Evolutionary conservation across 2,113 vertebrate genomes (phyloP).

Genomic region (Sterrhoptilus dennistouni): DNA sequence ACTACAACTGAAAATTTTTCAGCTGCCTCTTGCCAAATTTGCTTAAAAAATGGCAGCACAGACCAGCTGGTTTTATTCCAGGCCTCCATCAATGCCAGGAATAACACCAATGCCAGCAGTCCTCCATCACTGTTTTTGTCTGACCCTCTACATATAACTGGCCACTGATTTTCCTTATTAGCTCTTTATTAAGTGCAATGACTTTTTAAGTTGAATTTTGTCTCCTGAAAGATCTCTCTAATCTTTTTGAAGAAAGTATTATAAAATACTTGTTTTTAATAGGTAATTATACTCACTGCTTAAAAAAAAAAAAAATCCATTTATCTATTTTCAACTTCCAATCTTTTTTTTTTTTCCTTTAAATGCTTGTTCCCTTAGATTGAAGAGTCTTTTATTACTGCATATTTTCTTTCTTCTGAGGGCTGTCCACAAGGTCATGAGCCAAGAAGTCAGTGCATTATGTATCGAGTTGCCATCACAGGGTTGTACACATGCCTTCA

Average conservation of each 20-base stretch:
- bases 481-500: fast-evolving
- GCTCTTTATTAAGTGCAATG: not conserved
- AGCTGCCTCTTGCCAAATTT: not conserved
- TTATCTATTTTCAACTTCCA: not conserved
- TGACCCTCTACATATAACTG: not conserved
- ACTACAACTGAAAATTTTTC: not conserved
- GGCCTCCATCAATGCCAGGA: not conserved
- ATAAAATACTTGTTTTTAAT: not conserved
- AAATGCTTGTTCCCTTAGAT: not conserved
- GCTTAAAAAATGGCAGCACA: not conserved
- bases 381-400: not conserved
- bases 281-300: not conserved
- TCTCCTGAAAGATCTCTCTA: not conserved
- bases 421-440: not conserved
- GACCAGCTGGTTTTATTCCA: not conserved
- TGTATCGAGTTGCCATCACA: not conserved
- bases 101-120: not conserved
- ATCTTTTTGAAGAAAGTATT: not conserved
- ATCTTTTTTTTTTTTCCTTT: not conserved
- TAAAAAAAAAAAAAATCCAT: not conserved
- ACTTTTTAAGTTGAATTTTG: not conserved
- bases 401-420: not conserved
- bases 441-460: not conserved
- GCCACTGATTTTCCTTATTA: not conserved
- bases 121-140: not conserved